Conservation (phyloP, 35 echinoderm and acorn worm species). For the Diadema setosum region DNA sequence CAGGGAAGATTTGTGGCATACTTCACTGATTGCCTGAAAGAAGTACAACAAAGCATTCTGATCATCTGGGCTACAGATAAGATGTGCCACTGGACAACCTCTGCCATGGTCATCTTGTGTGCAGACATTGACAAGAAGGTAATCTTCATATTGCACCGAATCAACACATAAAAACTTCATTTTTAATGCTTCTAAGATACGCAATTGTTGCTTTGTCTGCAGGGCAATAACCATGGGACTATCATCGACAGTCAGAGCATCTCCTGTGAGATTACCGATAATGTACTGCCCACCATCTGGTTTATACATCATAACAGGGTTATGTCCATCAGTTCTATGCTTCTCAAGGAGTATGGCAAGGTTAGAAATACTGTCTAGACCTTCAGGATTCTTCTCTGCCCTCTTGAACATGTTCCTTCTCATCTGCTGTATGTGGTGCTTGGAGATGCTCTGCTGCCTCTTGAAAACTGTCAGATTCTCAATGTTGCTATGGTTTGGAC, state of each 20-base stretch:
- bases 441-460: neutral
- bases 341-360: neutral
- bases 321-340: neutral
- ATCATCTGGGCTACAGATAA: neutral
- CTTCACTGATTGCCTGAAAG: neutral
- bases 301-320: constrained; percentile 9
- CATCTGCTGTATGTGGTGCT: constrained; percentile 17
- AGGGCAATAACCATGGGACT: neutral
- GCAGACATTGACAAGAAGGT: neutral
- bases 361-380: neutral
- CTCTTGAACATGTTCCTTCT: neutral
- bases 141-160: neutral
- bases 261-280: neutral
- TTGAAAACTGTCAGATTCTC: constrained; percentile 1
- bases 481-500: neutral
- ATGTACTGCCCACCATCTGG: constrained; percentile 1
- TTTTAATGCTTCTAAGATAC: neutral
- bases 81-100: constrained; percentile 8
- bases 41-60: neutral
- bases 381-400: neutral
- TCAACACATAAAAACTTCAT: neutral
- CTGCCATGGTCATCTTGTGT: neutral
- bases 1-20: neutral
- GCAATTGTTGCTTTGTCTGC: neutral
- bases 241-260: neutral